These are phyloP conservation scores for Octodonta nipae DNA, from an alignment of 2,888 invertebrate species.

Conservation along the genomic window DNA sequence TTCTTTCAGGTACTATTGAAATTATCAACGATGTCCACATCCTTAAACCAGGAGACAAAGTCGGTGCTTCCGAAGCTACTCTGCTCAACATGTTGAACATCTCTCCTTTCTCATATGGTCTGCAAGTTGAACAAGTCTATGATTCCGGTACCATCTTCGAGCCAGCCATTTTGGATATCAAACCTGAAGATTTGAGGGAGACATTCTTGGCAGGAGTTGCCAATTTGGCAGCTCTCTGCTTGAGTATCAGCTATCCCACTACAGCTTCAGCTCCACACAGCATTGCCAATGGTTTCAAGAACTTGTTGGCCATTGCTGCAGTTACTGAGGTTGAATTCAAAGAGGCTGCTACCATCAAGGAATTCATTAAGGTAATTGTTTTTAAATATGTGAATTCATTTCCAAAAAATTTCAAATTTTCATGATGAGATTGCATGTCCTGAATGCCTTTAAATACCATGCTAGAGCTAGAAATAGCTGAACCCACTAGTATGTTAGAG, in stretches of 20 bases:
- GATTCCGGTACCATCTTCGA: constrained; percentile 97
- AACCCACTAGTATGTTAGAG: constrained; percentile 2
- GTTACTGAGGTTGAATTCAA: constrained; percentile 91
- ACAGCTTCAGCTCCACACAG: constrained; percentile 94
- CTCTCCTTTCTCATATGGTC: constrained; percentile 97
- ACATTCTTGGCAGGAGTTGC: constrained; percentile 89
- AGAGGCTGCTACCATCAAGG: constrained; percentile 85
- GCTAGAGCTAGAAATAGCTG: constrained; percentile 36
- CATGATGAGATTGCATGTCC: no score
- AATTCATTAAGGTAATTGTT: constrained; percentile 74
- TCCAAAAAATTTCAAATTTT: no score
- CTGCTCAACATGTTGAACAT: constrained; percentile 99
- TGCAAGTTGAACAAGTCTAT: constrained; percentile 90
- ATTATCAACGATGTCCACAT: constrained; percentile 93
- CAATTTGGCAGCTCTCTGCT: constrained; percentile 84
- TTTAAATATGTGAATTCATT: no score
- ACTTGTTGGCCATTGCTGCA: constrained; percentile 90
- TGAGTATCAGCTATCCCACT: constrained; percentile 91
- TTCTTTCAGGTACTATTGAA: constrained; percentile 71
- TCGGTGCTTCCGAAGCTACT: constrained; percentile 49
- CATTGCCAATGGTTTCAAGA: constrained; percentile 95
- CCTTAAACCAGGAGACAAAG: constrained; percentile 89
- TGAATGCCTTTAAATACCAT: no score
- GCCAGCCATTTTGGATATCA: constrained; percentile 94
- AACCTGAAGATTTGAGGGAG: constrained; percentile 83